Evolutionary conservation across 1,140 invertebrate genomes (phyloP), one percentile per base, ranked within the genome.

Genomic region (Atopsyche davidsoni): DNA sequence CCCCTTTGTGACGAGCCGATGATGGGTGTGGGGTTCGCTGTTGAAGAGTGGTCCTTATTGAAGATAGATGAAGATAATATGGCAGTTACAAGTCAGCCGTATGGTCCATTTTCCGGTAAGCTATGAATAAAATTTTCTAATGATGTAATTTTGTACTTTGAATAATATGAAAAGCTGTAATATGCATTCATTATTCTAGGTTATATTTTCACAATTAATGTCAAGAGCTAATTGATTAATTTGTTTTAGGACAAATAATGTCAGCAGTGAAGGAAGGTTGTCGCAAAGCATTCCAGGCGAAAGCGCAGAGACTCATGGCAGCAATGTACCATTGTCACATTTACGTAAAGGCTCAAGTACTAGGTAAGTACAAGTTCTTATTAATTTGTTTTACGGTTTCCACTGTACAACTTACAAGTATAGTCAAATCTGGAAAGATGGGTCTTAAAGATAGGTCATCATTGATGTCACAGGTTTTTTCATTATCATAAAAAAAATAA

Each of bases 251-350:
- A 46, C 93, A 96, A 75, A 81, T 98, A 34, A 90, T 98, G 75
- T 94, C 92, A 14, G 80, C 85, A 13, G 82, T 89, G 16, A 95
- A 93, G 67, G 92, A 96, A 57, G 87, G 82, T 2, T 96, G 94
- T 64, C 76, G 86, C 34, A 85, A 82, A 66, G 86, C 91, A 0
- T 93, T 98, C 61, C 89, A 92, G 66, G 80, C 82, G 23, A 89
- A 93, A 64, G 85, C 89, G 3, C 92, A 94, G 63, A 76, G 96
- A 48, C 66, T 99, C 2, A 91, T 98, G 74, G 89, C 88, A 9
- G 94, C 96, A 1, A 98, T 98, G 92, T 99, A 97, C 66, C 88
- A 82, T 24, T 98, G 94, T 69, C 86, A 82, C 59, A 93, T 99
- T 52, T 81, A 91, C 61, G 92, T 93, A 9, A 92, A 90, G 57